Evolutionary conservation across 2,888 invertebrate species (phyloP).

Genomic region (Spodoptera exigua): DNA sequence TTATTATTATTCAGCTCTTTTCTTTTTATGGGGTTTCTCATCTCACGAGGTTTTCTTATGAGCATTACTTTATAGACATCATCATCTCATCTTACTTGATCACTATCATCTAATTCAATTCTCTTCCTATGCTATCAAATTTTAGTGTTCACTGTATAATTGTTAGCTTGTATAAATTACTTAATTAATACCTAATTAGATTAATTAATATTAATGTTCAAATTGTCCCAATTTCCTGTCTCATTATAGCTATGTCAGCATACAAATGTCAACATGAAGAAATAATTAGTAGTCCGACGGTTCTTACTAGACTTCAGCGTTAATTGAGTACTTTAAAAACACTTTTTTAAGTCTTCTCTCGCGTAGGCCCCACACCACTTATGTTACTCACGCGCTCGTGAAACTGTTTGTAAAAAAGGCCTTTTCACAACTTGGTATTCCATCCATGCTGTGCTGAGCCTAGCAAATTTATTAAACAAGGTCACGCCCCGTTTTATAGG

Average conservation of each 20-base stretch:
- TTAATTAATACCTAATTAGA: no score
- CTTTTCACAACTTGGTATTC: slow-evolving; percentile 74
- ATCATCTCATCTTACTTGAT: background rate
- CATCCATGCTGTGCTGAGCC: slow-evolving; percentile 61
- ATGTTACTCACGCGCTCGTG: background rate
- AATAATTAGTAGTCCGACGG: slow-evolving; percentile 6
- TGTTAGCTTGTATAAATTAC: no score
- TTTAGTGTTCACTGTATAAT: no score
- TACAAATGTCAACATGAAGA: slow-evolving; percentile 12
- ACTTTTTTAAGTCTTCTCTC: no score
- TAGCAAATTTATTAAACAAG: slow-evolving; percentile 74
- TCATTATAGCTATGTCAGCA: background rate
- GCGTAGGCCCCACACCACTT: no score
- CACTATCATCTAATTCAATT: no score
- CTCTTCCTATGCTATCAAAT: no score
- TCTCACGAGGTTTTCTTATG: slow-evolving; percentile 15
- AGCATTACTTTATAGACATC: background rate
- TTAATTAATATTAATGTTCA: no score
- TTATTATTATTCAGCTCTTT: slow-evolving; percentile 58
- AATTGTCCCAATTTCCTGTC: background rate
- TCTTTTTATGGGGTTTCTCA: slow-evolving; percentile 39
- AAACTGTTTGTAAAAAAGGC: slow-evolving; percentile 35
- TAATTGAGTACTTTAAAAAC: background rate
- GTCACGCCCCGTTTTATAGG: slow-evolving; percentile 80
- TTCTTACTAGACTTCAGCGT: slow-evolving; percentile 4